These are phyloP conservation scores for Eupsittula cactorum DNA, from an alignment of 2,113 vertebrate species.

Conservation along the genomic window DNA sequence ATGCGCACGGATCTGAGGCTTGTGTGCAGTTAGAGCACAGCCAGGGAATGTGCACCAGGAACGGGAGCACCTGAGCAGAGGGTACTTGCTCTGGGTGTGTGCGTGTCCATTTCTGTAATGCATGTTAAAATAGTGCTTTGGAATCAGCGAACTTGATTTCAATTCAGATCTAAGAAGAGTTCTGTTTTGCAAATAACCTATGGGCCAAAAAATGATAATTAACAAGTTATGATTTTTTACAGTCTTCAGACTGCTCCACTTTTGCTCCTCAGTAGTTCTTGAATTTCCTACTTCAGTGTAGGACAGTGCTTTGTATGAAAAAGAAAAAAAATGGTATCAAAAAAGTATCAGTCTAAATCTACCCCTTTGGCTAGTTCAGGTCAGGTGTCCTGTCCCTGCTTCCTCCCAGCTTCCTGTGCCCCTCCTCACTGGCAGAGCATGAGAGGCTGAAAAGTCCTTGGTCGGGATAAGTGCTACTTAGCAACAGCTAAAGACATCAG, in stretches of 20 bases:
- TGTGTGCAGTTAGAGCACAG: neutral
- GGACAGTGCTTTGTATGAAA: neutral
- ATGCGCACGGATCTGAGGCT: neutral
- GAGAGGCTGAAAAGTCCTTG: neutral
- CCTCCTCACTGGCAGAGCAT: neutral
- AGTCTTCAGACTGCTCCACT: too few species aligned
- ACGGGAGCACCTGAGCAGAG: neutral
- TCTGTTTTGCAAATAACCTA: neutral
- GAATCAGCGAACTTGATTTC: neutral
- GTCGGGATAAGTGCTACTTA: neutral
- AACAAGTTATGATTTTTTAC: neutral
- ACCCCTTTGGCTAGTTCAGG: neutral
- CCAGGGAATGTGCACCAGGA: neutral
- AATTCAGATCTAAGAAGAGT: neutral
- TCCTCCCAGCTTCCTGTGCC: neutral
- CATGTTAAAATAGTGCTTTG: neutral
- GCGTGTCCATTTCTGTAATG: accelerated
- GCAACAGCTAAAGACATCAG: neutral
- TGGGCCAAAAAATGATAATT: neutral
- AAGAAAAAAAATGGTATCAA: neutral
- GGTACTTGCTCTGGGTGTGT: neutral
- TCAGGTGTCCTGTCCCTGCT: neutral
- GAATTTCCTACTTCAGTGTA: neutral
- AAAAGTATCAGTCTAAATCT: neutral
- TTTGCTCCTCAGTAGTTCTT: neutral